Percentiles rank a stretch among this genome's conserved stretches.
phyloP scores from a whole-genome alignment of 2,888 invertebrate species.

The Phalera bucephala region DNA sequence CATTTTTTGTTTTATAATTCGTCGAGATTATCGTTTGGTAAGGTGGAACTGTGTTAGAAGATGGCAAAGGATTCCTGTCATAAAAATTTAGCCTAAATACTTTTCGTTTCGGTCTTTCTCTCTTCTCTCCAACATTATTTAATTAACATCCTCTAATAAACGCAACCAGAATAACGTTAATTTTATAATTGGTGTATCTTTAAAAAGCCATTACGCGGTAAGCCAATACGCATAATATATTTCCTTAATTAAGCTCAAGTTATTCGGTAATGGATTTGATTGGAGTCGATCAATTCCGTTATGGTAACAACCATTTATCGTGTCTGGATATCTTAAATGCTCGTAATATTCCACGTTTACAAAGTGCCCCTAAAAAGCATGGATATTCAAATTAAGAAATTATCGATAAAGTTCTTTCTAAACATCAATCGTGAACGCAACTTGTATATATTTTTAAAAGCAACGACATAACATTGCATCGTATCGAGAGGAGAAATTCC shows the following conservation, averaged over 20 bases:
- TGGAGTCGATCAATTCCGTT: conserved; percentile 38
- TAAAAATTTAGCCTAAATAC: conserved; percentile 54
- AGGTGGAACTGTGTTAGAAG: conserved; percentile 77
- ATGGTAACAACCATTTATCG: conserved; percentile 42
- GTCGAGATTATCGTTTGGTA: conserved; percentile 66
- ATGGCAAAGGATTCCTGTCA: conserved; percentile 52
- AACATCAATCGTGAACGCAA: conserved; percentile 15
- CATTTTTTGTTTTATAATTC: conserved; percentile 42
- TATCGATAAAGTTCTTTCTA: conserved; percentile 36
- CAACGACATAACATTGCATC: no score
- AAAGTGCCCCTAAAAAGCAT: conserved; percentile 39
- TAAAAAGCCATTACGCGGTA: conserved; percentile 36
- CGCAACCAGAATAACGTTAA: conserved; percentile 31
- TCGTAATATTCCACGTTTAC: conserved; percentile 47
- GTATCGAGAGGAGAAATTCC: no score
- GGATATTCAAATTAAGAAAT: conserved; percentile 51
- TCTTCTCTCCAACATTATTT: conserved; percentile 21
- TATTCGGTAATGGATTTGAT: conserved; percentile 54
- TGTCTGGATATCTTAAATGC: conserved; percentile 43
- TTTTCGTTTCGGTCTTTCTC: conserved; percentile 47
- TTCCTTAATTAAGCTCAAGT: conserved; percentile 56
- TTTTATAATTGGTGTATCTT: conserved; percentile 37
- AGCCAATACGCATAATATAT: conserved; percentile 39
- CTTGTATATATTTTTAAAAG: conserved; percentile 21
- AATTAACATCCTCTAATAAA: conserved; percentile 25